Evolutionary conservation across 2,797 vertebrate species (phyloP), one percentile per base, ranked within the genome.

Genomic region (Sebastes itinus): DNA sequence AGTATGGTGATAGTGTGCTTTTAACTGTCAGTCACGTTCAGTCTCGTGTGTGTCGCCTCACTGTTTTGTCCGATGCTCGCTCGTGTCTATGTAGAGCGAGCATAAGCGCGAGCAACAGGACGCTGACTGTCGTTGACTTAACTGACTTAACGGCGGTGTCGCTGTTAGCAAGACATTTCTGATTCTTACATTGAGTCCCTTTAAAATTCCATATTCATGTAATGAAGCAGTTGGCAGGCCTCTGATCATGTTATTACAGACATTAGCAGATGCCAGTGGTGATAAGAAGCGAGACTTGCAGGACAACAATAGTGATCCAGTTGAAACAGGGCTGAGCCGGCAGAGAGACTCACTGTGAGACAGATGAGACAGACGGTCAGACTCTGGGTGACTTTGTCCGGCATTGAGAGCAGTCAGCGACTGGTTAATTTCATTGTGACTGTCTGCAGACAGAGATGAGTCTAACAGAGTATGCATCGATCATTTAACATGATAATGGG

Each of bases 331-430:
- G 12, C 30, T 58, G 49, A 75, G 14, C 0, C 7, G 22, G 25
- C 71, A 12, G 58, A 27, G 46, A 62, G 23, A 70, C 55, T 25
- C 38, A 18, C n/a, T 7, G 23, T 2, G 4, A 75, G 72, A 68
- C 76, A 58, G 55, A 68, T 64, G 78, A 49, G 64, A 68, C 70
- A 61, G 55, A 18, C 59, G 60, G 66, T 25, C 56, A 74, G 88
- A 78, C 78, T 14, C 1, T 10, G 56, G 59, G 38, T 88, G 92
- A 91, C 91, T 87, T 92, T 93, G 86, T 18, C 54, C 60, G 86
- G 60, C 89, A 88, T 86, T 88, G 87, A 77, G 70, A 76, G 65
- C 49, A 67, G 64, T 70, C 84, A 65, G 32, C 22, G 61, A 79
- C 78, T 75, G 80, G 80, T 80, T 87, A 77, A 90, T 89, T 90